Evolutionary conservation across 2,113 vertebrate genomes (phyloP).

Genomic region (Thunnus maccoyii): DNA sequence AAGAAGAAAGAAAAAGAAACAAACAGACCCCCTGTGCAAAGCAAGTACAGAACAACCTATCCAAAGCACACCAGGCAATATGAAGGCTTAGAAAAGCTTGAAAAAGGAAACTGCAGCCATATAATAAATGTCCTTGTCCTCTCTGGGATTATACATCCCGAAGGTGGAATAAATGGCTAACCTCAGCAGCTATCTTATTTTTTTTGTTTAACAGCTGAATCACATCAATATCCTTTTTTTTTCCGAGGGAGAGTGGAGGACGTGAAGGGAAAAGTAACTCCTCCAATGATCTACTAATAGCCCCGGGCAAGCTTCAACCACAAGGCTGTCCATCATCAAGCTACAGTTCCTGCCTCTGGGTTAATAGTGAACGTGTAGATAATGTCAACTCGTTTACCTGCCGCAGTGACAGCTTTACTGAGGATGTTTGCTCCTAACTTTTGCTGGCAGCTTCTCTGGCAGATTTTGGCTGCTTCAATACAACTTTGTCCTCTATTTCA

Average conservation of each 20-base stretch:
- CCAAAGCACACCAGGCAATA: neutral
- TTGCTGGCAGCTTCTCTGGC: neutral
- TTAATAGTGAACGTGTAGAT: slow-evolving; percentile 67
- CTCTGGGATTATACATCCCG: slow-evolving; percentile 4
- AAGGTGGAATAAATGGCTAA: slow-evolving; percentile 48
- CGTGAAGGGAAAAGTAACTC: slow-evolving; percentile 48
- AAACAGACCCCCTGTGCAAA: slow-evolving; percentile 34
- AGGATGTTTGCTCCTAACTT: neutral
- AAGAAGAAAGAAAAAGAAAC: slow-evolving; percentile 27
- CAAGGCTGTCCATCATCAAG: slow-evolving; percentile 66
- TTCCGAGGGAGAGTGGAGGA: slow-evolving; percentile 38
- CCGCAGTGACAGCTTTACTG: slow-evolving; percentile 59
- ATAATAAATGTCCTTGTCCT: slow-evolving; percentile 9
- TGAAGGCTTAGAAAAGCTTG: neutral
- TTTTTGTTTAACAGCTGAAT: slow-evolving; percentile 58
- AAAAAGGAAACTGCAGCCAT: neutral
- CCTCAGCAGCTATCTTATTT: slow-evolving; percentile 42
- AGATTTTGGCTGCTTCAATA: slow-evolving; percentile 4
- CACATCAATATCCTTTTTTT: slow-evolving; percentile 37
- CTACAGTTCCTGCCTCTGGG: slow-evolving; percentile 61
- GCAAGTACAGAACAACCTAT: neutral
- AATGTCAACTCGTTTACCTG: slow-evolving; percentile 49
- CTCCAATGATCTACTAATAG: slow-evolving; percentile 70
- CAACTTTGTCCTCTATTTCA: slow-evolving; percentile 5
- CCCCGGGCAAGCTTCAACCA: slow-evolving; percentile 64